phyloP scores from a whole-genome alignment of 2,797 vertebrate genomes.

The Threskiornis aethiopicus region DNA sequence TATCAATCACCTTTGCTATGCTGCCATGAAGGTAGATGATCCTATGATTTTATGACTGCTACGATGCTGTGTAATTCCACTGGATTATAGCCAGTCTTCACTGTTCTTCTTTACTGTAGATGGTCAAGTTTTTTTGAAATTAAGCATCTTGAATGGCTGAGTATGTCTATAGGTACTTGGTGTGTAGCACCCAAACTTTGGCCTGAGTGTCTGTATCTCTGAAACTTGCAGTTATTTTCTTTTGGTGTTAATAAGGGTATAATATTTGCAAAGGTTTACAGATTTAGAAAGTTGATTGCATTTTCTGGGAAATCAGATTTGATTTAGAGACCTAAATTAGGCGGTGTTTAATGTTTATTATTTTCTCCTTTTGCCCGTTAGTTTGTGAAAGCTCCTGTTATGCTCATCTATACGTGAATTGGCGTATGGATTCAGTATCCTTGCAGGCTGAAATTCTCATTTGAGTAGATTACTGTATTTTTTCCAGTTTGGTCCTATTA shows the following conservation, averaged over 20 bases:
- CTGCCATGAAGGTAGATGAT: neutral
- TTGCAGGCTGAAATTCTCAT: neutral
- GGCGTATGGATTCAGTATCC: neutral
- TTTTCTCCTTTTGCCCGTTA: neutral
- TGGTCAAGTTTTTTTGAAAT: neutral
- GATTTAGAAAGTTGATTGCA: neutral
- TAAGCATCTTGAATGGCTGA: neutral
- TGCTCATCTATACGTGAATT: neutral
- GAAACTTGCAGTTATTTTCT: neutral
- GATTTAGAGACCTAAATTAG: neutral
- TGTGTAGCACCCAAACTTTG: neutral
- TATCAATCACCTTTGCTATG: accelerated
- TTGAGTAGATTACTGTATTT: neutral
- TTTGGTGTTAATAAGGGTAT: neutral
- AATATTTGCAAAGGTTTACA: neutral
- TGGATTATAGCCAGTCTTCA: neutral
- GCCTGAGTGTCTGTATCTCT: neutral
- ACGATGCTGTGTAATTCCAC: neutral
- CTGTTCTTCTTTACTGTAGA: neutral
- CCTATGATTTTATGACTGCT: neutral
- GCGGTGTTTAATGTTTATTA: neutral
- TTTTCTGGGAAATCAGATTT: neutral
- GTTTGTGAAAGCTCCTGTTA: neutral
- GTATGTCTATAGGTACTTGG: neutral
- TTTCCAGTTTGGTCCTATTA: conserved; percentile 17